A percentile compares a stretch with the other conserved stretches of the same genome.
These are phyloP conservation scores for Nephrotoma appendiculata DNA, from an alignment of 2,888 invertebrate species.

Conservation along the genomic window DNA sequence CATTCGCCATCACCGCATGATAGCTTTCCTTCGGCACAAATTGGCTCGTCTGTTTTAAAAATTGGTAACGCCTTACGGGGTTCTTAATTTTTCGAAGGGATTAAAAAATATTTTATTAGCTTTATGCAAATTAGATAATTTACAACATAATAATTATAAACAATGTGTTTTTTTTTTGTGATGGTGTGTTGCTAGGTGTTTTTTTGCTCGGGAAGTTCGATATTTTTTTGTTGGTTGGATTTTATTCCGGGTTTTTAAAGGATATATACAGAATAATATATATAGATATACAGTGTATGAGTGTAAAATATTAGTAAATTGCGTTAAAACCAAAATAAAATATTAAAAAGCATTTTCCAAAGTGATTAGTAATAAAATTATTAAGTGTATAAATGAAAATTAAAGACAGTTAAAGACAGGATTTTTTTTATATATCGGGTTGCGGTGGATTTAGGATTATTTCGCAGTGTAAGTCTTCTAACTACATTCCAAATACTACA, in stretches of 20 bases:
- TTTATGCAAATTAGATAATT: not conserved
- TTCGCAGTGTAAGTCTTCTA: not conserved
- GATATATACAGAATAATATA: not conserved
- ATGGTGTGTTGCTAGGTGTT: not conserved
- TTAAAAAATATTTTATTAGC: not conserved
- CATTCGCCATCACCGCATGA: slow-evolving; percentile 89
- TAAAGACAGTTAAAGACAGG: not conserved
- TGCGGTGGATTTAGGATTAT: not conserved
- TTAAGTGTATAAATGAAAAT: not conserved
- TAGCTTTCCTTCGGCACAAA: slow-evolving; percentile 79
- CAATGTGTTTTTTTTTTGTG: not conserved
- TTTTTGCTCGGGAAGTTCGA: not conserved
- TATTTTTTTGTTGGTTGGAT: not conserved
- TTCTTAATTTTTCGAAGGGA: slow-evolving; percentile 40
- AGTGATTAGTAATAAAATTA: not conserved
- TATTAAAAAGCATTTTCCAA: not conserved
- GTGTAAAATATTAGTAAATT: not conserved
- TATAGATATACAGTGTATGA: not conserved
- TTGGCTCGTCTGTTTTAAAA: slow-evolving; percentile 83
- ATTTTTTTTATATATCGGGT: not conserved
- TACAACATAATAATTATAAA: not conserved
- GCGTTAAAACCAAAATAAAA: not conserved
- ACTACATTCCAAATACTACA: not conserved
- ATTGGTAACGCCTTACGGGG: slow-evolving; percentile 79
- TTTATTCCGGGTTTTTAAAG: not conserved